Base-by-base conservation (phyloP, 2,888 invertebrate genomes). In the Parelbella ahira region DNA sequence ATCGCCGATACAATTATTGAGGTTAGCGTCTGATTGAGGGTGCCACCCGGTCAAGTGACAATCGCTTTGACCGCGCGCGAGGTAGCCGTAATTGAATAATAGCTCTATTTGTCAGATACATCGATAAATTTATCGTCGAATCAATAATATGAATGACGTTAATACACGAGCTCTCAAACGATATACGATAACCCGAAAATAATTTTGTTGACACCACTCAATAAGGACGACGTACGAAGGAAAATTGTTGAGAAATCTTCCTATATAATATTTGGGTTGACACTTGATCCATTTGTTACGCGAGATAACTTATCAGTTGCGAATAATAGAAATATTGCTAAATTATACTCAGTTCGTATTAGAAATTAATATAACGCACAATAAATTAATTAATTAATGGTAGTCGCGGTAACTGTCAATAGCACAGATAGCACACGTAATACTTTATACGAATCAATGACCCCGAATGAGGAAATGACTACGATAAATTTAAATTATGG, bases 11-110 rank as follows among this genome's bases (percentile, higher is more conserved):
- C 11, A 7, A 28, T 66, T 66, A 73, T 72, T 68, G 68, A 65
- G 73, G 74, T 76, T 63, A 73, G 69, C 66, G 66, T 67, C 70
- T 69, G 64, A 68, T 72, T 74, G 64, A 57, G 63, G 64, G 54
- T 63, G 56, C 54, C 54, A 52, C 50, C 58, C 70, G 77, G 79
- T 82, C 84, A 79, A 81, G 68, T 72, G 76, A 77, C 80, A 77
- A 70, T 72, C 65, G 64, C 54, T 65, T 62, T 58, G 49, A 58
- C 49, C 55, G 54, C 56, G 54, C 56, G 62, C 56, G 56, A 57
- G 55, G 54, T 44, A 18, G 48, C 56, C 47, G n/a, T 80, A 81
- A 82, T 82, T 81, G 72, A 80, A 75, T 80, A 65, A 82, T 70
- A 54, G 61, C 57, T 58, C 60, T 56, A 73, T 71, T 70, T 68